Base-by-base conservation (phyloP, 2,888 invertebrate species). In the Platypus cylindrus region DNA sequence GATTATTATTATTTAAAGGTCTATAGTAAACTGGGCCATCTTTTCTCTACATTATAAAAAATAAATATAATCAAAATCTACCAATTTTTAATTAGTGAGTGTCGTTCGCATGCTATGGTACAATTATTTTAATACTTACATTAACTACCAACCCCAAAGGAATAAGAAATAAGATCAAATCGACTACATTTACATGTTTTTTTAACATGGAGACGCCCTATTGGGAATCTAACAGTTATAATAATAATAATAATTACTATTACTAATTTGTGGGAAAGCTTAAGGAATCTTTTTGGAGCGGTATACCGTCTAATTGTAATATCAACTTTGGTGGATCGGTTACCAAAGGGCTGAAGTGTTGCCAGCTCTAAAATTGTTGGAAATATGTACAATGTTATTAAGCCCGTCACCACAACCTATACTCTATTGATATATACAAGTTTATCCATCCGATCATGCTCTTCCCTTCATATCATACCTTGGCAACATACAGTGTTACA, bases 401-500 rank as follows among this genome's bases (percentile, higher is more conserved):
- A 15, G 20, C 17, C 30, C 34, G 20, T 17, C 18, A 34, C 31
- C 26, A 27, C 15, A 12, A 2, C 23, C n/a, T 13, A 30, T 12
- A 8, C 5, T 9, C 16, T 15, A 9, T 31, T 16, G 11, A 7
- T 30, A 17, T 17, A n/a, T 30, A 30, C 17, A 17, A 17, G n/a
- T 11, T 13, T 30, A 30, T 11, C 8, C 8, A 20, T 8, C 5
- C 20, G 8, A 20, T 5, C 20, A 20, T n/a, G n/a, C n/a, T 8
- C 20, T 20, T 7, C 8, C 8, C 8, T 20, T 20, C 8, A 8
- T 5, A 8, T 13, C 67, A 67, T 71, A 87, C 87, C 73, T 82
- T 82, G 22, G 77, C 73, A 32, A 78, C 74, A 54, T 77, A 75
- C 45, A 89, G 63, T 5, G 87, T 89, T 23, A 89, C 74, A 60